These are phyloP conservation scores for Melozone crissalis DNA, from an alignment of 2,113 vertebrate genomes.

Conservation along the genomic window DNA sequence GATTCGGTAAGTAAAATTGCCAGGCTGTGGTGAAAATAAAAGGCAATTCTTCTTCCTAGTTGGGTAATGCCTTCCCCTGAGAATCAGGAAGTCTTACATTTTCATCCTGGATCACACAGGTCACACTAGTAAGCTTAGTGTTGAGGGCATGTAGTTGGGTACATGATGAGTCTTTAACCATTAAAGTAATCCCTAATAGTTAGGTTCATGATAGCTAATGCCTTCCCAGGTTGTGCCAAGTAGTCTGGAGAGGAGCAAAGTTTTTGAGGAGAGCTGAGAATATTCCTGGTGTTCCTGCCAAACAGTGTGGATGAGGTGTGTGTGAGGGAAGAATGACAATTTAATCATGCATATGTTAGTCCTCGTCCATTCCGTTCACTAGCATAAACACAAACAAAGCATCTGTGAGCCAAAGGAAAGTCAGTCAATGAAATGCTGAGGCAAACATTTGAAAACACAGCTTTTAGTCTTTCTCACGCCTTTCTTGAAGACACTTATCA, in stretches of 20 bases:
- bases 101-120: neutral
- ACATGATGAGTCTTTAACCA: too few relatives aligned
- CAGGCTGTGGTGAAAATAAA: neutral
- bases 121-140: neutral
- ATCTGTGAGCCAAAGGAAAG: neutral
- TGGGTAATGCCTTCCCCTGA: neutral
- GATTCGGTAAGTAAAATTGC: neutral
- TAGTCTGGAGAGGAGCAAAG: neutral
- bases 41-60: neutral
- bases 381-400: neutral
- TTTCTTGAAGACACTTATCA: neutral
- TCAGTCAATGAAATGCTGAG: neutral
- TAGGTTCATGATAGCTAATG: neutral
- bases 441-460: neutral
- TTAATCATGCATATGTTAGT: neutral
- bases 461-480: neutral
- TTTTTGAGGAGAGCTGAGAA: neutral
- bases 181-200: neutral
- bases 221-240: neutral
- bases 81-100: neutral
- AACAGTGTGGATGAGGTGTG: neutral
- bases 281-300: neutral
- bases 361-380: neutral
- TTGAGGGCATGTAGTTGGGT: neutral
- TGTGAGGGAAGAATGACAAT: neutral